Conservation (phyloP, 2,888 invertebrate genomes). For the Cheilosia soror region DNA sequence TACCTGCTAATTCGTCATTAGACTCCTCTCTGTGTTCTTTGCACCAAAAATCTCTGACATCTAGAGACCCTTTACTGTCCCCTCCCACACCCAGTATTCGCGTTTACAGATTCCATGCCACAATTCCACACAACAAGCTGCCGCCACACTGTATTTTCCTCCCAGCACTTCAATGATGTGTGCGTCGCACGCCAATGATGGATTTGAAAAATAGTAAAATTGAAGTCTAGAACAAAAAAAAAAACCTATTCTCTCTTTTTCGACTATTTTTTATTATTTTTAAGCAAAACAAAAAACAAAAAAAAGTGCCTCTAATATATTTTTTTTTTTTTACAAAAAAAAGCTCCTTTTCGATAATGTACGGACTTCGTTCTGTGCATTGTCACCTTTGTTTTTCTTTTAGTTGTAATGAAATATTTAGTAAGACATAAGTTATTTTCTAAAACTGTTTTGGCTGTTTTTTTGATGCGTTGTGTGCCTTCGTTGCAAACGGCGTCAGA, state of each 20-base stretch:
- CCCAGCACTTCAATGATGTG: conserved; percentile 12
- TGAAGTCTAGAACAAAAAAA: conserved; percentile 30
- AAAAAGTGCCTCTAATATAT: conserved; percentile 28
- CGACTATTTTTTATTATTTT: conserved; percentile 44
- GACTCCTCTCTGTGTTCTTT: too few species aligned
- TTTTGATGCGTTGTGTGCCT: conserved; percentile 74
- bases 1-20: too few species aligned
- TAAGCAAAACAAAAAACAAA: conserved; percentile 26
- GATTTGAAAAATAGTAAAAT: conserved; percentile 29
- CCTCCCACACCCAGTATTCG: neutral
- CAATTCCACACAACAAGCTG: neutral
- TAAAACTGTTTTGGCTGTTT: conserved; percentile 72
- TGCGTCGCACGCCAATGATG: conserved; percentile 38
- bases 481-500: conserved; percentile 72
- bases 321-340: conserved; percentile 30
- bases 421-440: conserved; percentile 73
- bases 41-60: too few species aligned
- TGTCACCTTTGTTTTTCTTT: conserved; percentile 71
- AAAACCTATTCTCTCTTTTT: conserved; percentile 51
- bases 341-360: conserved; percentile 51
- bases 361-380: conserved; percentile 59
- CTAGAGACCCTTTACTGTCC: too few species aligned
- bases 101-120: neutral
- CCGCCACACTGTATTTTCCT: conserved; percentile 24
- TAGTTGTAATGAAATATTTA: conserved; percentile 73